Evolutionary conservation across 2,113 vertebrate species (phyloP).

Genomic region (Dinomys branickii): DNA sequence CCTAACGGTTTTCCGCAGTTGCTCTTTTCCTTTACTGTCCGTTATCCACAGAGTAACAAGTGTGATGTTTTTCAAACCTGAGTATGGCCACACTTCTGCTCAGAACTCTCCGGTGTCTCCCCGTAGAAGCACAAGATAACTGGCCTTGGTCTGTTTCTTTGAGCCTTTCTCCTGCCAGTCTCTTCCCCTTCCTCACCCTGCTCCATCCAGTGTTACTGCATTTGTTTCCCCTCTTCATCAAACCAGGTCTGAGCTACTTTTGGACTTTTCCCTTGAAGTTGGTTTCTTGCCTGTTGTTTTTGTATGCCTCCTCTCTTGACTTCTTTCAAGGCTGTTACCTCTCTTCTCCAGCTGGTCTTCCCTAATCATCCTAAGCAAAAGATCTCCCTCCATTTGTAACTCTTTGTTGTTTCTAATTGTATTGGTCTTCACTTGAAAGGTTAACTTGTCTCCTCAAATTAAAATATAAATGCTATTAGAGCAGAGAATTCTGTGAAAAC

Average conservation of each 20-base stretch:
- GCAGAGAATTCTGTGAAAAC: not conserved
- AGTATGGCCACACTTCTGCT: not conserved
- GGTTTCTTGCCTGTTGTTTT: not conserved
- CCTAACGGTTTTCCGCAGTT: not conserved
- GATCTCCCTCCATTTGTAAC: not conserved
- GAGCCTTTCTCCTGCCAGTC: not conserved
- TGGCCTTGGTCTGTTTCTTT: not conserved
- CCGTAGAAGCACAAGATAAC: not conserved
- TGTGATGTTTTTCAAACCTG: not conserved
- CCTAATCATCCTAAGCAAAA: not conserved
- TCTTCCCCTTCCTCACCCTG: not conserved
- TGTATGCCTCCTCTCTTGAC: not conserved
- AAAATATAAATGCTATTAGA: slow-evolving; percentile 4
- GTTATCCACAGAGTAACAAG: not conserved
- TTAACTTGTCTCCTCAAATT: slow-evolving; percentile 36
- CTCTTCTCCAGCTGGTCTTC: not conserved
- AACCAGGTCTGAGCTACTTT: not conserved
- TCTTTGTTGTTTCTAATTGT: not conserved
- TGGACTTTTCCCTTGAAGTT: not conserved
- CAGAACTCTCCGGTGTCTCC: not conserved
- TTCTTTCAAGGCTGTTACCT: not conserved
- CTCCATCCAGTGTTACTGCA: not conserved
- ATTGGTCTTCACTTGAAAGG: not conserved
- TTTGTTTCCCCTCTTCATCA: not conserved
- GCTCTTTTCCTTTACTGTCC: not conserved